phyloP scores from a whole-genome alignment of 2,888 invertebrate genomes.

The Cheilosia grossa region DNA sequence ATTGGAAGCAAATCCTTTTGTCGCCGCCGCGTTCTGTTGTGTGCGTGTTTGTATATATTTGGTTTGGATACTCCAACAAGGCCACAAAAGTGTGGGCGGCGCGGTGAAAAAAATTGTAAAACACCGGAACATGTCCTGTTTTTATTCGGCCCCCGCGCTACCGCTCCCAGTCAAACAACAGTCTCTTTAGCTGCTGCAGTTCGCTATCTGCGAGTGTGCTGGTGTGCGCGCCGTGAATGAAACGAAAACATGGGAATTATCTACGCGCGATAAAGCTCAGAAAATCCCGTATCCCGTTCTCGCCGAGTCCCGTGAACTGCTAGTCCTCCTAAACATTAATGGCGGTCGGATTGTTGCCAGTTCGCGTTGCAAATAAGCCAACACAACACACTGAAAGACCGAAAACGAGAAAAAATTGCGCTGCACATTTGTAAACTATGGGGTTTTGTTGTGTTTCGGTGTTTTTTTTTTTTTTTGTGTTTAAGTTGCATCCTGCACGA shows the following conservation, averaged over 20 bases:
- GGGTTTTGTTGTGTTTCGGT: slow-evolving; percentile 30
- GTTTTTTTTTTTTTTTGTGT: slow-evolving; percentile 19
- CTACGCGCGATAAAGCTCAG: slow-evolving; percentile 75
- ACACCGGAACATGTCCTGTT: slow-evolving; percentile 74
- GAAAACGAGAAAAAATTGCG: slow-evolving; percentile 43
- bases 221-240: slow-evolving; percentile 45
- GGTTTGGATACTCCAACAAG: slow-evolving; percentile 47
- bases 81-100: slow-evolving; percentile 67
- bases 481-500: slow-evolving; percentile 36
- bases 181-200: neutral
- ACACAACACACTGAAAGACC: slow-evolving; percentile 16
- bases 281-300: slow-evolving; percentile 70
- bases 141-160: slow-evolving; percentile 23
- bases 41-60: slow-evolving; percentile 21
- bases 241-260: slow-evolving; percentile 75
- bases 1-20: slow-evolving; percentile 72
- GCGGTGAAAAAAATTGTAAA: slow-evolving; percentile 59
- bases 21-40: slow-evolving; percentile 30
- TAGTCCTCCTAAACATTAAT: slow-evolving; percentile 73
- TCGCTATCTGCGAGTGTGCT: slow-evolving; percentile 1
- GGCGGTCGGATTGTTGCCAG: slow-evolving; percentile 75
- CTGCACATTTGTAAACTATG: slow-evolving; percentile 71
- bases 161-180: slow-evolving; percentile 10
- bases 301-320: slow-evolving; percentile 54
- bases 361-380: slow-evolving; percentile 70